Percentiles rank a stretch among this genome's conserved stretches.
Evolutionary conservation across 2,888 invertebrate genomes (phyloP).

Genomic region (Thera britannica): DNA sequence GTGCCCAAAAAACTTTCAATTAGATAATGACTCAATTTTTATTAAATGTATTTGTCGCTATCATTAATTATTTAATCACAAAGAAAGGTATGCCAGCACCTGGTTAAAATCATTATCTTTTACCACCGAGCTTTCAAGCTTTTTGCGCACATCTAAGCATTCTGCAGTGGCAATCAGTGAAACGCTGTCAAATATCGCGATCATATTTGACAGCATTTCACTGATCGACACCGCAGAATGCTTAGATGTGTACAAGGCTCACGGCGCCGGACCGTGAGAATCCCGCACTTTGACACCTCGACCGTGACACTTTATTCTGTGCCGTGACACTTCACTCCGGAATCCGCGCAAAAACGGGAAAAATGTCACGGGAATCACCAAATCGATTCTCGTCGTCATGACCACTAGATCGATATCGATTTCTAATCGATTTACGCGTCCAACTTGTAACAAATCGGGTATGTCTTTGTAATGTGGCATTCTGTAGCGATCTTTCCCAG

Average conservation of each 20-base stretch:
- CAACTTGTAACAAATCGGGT: slow-evolving; percentile 43
- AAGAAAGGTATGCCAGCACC: slow-evolving; percentile 3
- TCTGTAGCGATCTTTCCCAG: no score
- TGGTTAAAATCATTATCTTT: slow-evolving; percentile 19
- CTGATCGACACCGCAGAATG: no score
- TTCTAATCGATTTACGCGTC: slow-evolving; percentile 43
- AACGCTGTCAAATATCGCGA: no score
- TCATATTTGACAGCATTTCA: no score
- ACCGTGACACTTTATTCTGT: slow-evolving; percentile 56
- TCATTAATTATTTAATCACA: neutral
- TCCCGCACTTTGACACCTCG: slow-evolving; percentile 60
- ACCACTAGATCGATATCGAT: slow-evolving; percentile 52
- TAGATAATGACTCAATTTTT: neutral
- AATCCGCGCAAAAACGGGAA: slow-evolving; percentile 63
- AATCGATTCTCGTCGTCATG: slow-evolving; percentile 73
- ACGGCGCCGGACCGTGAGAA: slow-evolving; percentile 63
- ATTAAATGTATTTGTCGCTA: neutral
- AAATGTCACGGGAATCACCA: slow-evolving; percentile 64
- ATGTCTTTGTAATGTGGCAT: slow-evolving; percentile 21
- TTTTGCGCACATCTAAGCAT: slow-evolving; percentile 38
- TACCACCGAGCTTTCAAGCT: slow-evolving; percentile 8
- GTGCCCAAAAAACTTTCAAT: neutral
- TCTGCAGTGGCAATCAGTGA: no score
- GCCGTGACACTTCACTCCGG: slow-evolving; percentile 58
- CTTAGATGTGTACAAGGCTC: no score